These are phyloP conservation scores for Papilio polytes DNA, from an alignment of 1,140 invertebrate species.

Conservation along the genomic window DNA sequence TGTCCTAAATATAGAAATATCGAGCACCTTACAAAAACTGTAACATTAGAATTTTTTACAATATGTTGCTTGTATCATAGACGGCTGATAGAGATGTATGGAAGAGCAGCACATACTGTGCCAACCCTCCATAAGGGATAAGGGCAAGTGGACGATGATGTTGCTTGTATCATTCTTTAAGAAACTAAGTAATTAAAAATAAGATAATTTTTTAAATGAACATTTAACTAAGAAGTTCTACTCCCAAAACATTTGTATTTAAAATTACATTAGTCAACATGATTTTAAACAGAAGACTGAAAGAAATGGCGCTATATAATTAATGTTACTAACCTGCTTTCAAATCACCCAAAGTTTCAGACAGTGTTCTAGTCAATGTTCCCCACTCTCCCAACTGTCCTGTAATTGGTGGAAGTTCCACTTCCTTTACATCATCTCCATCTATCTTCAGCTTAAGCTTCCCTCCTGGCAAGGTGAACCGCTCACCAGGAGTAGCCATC, in stretches of 20 bases:
- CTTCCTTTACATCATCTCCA: conserved; percentile 67
- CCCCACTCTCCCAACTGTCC: conserved; percentile 89
- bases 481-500: conserved; percentile 87
- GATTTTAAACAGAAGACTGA: no score
- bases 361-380: conserved; percentile 87
- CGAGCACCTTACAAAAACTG: not conserved
- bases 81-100: no score
- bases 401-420: conserved; percentile 86
- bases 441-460: conserved; percentile 82
- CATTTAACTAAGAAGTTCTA: no score
- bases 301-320: no score
- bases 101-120: no score
- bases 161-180: not conserved
- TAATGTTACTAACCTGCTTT: conserved; percentile 78
- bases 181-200: not conserved
- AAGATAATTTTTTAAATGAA: no score
- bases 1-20: conserved; percentile 25
- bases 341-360: conserved; percentile 88
- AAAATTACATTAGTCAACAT: not conserved
- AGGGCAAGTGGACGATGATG: no score
- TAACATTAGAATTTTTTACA: conserved; percentile 38
- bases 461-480: conserved; percentile 88
- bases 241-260: not conserved
- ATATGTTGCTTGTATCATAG: not conserved
- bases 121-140: no score